A percentile compares a stretch with the other conserved stretches of the same genome.
Evolutionary conservation across 2,888 invertebrate genomes (phyloP).

Genomic region (Hypercompe scribonia): DNA sequence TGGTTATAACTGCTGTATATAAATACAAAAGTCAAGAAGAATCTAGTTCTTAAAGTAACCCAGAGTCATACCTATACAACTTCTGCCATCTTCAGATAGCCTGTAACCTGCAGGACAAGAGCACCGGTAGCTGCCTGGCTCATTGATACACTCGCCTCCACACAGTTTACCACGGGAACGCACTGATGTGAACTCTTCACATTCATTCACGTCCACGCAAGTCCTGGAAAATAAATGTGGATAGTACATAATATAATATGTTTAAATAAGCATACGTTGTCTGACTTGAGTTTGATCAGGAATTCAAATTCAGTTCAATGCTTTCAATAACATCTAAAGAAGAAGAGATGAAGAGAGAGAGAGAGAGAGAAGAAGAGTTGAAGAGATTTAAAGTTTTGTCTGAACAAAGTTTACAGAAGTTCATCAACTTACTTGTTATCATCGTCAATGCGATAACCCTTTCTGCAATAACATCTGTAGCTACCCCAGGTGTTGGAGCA

Average conservation of each 20-base stretch:
- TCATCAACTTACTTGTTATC: slow-evolving; percentile 88
- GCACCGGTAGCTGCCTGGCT: slow-evolving; percentile 96
- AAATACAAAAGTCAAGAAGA: no score
- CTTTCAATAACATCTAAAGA: not conserved
- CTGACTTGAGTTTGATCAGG: not conserved
- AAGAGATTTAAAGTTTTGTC: not conserved
- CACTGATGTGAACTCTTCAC: slow-evolving; percentile 74
- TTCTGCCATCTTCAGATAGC: slow-evolving; percentile 90
- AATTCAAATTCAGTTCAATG: not conserved
- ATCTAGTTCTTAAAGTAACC: no score
- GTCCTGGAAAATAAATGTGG: slow-evolving; percentile 74
- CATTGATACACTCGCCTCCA: slow-evolving; percentile 95
- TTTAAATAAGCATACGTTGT: no score
- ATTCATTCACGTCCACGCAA: slow-evolving; percentile 93
- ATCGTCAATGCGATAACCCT: slow-evolving; percentile 91
- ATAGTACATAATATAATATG: not conserved
- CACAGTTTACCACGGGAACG: slow-evolving; percentile 89
- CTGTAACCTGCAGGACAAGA: slow-evolving; percentile 94
- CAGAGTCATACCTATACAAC: slow-evolving; percentile 91
- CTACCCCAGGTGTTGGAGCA: slow-evolving; percentile 97
- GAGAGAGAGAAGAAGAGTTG: no score
- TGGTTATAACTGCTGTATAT: no score
- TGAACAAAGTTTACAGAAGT: not conserved
- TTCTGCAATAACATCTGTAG: slow-evolving; percentile 95
- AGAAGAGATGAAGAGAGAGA: no score